Evolutionary conservation across 2,113 vertebrate species (phyloP).

Genomic region (Gymnorhina tibicen): DNA sequence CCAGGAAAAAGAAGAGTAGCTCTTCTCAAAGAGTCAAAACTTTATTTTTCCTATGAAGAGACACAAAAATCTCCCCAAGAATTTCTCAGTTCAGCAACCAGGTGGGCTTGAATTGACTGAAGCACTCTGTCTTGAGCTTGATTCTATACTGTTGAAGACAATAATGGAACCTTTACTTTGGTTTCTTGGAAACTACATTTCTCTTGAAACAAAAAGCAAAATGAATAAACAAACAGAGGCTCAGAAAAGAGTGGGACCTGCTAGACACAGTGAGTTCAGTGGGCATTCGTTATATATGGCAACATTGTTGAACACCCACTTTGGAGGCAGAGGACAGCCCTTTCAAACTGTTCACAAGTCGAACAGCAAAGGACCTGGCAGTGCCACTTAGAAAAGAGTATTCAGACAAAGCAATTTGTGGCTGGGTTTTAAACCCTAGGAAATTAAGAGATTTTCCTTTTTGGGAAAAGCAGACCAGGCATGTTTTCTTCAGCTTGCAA

Average conservation of each 20-base stretch:
- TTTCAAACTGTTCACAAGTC: not conserved
- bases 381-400: not conserved
- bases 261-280: not conserved
- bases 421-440: not conserved
- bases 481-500: not conserved
- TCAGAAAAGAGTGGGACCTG: fast-evolving
- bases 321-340: not conserved
- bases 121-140: not conserved
- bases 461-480: not conserved
- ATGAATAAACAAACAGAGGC: not conserved
- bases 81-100: not conserved
- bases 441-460: not conserved
- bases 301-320: not conserved
- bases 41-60: not conserved
- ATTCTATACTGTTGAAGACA: not conserved
- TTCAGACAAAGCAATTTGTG: not conserved
- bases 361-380: not conserved
- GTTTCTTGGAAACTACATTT: not conserved
- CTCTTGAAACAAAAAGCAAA: not conserved
- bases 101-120: not conserved
- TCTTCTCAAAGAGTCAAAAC: not conserved
- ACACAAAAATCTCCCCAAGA: not conserved
- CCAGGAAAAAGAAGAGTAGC: not conserved
- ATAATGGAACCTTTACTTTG: not conserved
- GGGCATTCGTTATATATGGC: not conserved